A percentile compares a stretch with the other conserved stretches of the same genome.
phyloP scores from a whole-genome alignment of 2,113 vertebrate species.

The Oreochromis aureus region DNA sequence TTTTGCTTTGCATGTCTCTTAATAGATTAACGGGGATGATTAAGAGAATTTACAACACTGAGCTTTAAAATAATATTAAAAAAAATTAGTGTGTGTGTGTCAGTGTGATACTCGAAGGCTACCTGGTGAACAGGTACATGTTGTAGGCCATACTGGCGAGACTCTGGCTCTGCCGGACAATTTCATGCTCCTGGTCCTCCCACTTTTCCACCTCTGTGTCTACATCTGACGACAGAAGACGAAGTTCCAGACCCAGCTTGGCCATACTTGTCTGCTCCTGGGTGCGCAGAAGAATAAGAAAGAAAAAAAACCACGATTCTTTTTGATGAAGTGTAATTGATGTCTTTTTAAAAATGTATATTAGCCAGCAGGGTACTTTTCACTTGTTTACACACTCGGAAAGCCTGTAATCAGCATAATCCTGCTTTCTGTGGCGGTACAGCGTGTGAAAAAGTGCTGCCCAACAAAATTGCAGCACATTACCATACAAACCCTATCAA shows the following conservation, averaged over 20 bases:
- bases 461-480: neutral
- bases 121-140: slow-evolving; percentile 97
- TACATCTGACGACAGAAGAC: slow-evolving; percentile 85
- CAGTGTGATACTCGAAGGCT: neutral
- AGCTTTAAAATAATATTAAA: neutral
- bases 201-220: slow-evolving; percentile 91
- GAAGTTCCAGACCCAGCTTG: slow-evolving; percentile 89
- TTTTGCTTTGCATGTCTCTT: neutral
- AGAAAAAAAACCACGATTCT: neutral
- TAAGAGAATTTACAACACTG: neutral
- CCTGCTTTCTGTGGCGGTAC: neutral
- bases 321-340: neutral
- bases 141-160: slow-evolving; percentile 92
- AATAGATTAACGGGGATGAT: slow-evolving; percentile 2
- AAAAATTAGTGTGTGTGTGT: neutral
- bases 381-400: slow-evolving; percentile 12
- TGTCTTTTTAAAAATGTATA: neutral
- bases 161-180: slow-evolving; percentile 81
- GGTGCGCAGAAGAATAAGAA: neutral
- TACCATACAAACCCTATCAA: slow-evolving; percentile 24
- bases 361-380: neutral
- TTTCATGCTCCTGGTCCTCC: slow-evolving; percentile 90
- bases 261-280: slow-evolving; percentile 91
- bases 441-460: neutral
- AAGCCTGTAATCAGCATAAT: slow-evolving; percentile 20